Evolutionary conservation across 2,113 vertebrate species (phyloP), one percentile per base, ranked within the genome.

Genomic region (Mungos mungo): DNA sequence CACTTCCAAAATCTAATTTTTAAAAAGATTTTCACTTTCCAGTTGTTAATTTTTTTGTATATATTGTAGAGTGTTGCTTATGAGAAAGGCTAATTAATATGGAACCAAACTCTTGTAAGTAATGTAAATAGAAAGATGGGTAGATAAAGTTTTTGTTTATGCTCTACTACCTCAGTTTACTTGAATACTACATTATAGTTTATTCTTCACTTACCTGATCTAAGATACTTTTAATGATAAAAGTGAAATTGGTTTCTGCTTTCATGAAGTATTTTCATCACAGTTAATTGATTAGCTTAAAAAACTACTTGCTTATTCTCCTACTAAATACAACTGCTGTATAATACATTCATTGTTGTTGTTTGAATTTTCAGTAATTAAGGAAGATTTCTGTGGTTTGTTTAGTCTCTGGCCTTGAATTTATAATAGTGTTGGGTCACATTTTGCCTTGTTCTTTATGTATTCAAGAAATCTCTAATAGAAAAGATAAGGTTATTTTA

Each of bases 81-180:
- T 95, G 97, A 4, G 72, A 96, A 95, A 92, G 96, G 97, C 98
- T 96, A 98, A 97, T 93, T 96, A 98, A 97, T 93, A 87, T 72
- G 98, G 98, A 97, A 98, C 98, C 98, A 95, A 41, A 93, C 95
- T 97, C 94, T 91, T 98, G 98, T 98, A 98, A 97, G 97, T 98
- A 88, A 90, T 98, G 99, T 98, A 98, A 98, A 98, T 97, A 98
- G 89, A 96, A 97, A 97, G 90, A 95, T 97, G 90, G 97, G 96
- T 98, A 98, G 98, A 96, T 98, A 77, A 65, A 95, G 97, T 98
- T 98, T 98, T 98, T 52, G 95, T 87, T 93, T 93, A 98, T 98
- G 98, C 97, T 99, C 98, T 98, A 98, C 98, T 99, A 99, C 99
- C 98, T 99, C 98, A 99, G 98, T 98, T 98, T 98, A 98, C 98